A percentile compares a stretch with the other conserved stretches of the same genome.
Evolutionary conservation across 2,888 invertebrate species (phyloP).

Genomic region (Xanthia togata): DNA sequence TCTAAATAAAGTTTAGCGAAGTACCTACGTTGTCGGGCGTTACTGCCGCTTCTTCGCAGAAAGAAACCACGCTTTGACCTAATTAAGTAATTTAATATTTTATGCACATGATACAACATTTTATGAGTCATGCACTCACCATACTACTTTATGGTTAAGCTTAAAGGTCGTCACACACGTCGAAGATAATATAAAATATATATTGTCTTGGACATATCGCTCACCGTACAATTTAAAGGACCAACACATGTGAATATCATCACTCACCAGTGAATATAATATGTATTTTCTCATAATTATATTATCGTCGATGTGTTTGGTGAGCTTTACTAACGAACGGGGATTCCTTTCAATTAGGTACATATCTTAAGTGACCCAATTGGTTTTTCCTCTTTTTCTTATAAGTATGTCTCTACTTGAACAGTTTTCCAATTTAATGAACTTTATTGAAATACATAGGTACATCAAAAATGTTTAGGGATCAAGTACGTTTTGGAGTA

Average conservation of each 20-base stretch:
- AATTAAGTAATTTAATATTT: slow-evolving; percentile 67
- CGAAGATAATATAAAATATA: too few relatives aligned
- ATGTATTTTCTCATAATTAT: too few relatives aligned
- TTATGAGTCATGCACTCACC: slow-evolving; percentile 61
- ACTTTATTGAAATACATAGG: neutral
- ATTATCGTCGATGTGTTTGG: too few relatives aligned
- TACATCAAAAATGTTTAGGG: too few relatives aligned
- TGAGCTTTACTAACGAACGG: neutral
- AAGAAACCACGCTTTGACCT: slow-evolving; percentile 63
- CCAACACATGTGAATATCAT: too few relatives aligned
- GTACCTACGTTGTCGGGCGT: slow-evolving; percentile 11
- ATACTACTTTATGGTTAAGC: slow-evolving; percentile 18
- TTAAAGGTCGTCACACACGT: too few relatives aligned
- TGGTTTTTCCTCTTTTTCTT: neutral
- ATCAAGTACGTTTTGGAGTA: too few relatives aligned
- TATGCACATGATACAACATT: slow-evolving; percentile 60
- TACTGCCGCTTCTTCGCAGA: slow-evolving; percentile 56
- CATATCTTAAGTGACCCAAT: neutral
- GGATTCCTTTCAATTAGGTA: neutral
- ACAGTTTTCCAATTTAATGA: slow-evolving; percentile 4
- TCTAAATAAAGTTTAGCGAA: neutral
- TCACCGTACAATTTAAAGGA: too few relatives aligned
- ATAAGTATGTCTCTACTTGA: slow-evolving; percentile 4
- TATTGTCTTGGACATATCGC: too few relatives aligned
- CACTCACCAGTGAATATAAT: too few relatives aligned